Percentiles rank a stretch among this genome's conserved stretches.
Evolutionary conservation across 2,888 invertebrate genomes (phyloP).

Genomic region (Orthosia incerta): DNA sequence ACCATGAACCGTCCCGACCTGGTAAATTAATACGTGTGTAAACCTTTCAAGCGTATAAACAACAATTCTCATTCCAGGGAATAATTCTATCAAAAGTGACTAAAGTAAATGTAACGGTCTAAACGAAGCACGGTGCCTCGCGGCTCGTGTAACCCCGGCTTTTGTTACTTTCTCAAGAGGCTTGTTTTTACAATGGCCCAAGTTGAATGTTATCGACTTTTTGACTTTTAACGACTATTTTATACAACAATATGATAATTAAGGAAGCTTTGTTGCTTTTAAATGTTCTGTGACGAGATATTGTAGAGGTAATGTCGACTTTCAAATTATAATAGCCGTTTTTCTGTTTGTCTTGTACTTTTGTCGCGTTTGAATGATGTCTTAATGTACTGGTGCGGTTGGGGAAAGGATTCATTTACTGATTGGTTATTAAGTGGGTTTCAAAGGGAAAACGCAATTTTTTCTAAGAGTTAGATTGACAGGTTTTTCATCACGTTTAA

Average conservation of each 20-base stretch:
- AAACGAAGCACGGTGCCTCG: conserved; percentile 55
- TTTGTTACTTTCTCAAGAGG: conserved; percentile 78
- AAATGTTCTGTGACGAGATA: conserved; percentile 74
- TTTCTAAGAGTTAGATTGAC: background rate
- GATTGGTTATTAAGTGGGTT: background rate
- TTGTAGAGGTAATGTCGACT: conserved; percentile 61
- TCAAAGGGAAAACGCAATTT: background rate
- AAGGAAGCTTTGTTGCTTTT: conserved; percentile 76
- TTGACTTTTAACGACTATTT: conserved; percentile 87
- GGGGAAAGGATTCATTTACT: background rate
- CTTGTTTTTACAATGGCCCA: conserved; percentile 83
- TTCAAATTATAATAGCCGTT: conserved; percentile 62
- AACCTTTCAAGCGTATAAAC: background rate
- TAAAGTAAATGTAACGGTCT: conserved; percentile 21
- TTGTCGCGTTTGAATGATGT: conserved; percentile 37
- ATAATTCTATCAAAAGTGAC: conserved; percentile 5
- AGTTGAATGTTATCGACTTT: conserved; percentile 86
- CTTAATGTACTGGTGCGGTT: conserved; percentile 26
- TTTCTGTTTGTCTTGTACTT: conserved; percentile 49
- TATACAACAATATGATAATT: conserved; percentile 89
- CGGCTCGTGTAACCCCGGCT: conserved; percentile 63
- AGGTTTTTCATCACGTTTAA: background rate
- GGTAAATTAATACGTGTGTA: background rate
- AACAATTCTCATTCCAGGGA: conserved; percentile 2
- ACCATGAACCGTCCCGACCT: too few relatives aligned